These are phyloP conservation scores for Wasmannia auropunctata DNA, from an alignment of 1,140 invertebrate genomes.

Conservation along the genomic window DNA sequence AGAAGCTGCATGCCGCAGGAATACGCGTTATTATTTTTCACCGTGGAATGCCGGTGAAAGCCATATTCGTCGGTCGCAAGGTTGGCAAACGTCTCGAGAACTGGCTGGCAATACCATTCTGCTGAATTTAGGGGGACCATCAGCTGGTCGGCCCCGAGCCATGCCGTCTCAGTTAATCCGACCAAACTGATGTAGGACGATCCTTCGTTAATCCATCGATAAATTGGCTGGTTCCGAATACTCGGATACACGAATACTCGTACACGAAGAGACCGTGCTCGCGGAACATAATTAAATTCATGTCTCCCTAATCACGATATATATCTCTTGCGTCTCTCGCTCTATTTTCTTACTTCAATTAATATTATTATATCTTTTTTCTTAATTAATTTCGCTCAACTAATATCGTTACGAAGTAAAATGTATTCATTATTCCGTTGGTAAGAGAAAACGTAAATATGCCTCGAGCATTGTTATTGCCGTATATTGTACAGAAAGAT, in stretches of 20 bases:
- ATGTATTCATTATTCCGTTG: background rate
- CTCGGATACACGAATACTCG: background rate
- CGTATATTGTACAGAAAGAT: background rate
- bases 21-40: slow-evolving; percentile 30
- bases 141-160: background rate
- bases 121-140: slow-evolving; percentile 31
- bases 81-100: slow-evolving; percentile 16
- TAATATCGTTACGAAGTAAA: background rate
- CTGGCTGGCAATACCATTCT: background rate
- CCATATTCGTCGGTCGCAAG: background rate
- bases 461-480: background rate
- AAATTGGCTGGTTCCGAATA: background rate
- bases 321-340: background rate
- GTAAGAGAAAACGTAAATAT: background rate
- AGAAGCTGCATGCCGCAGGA: background rate
- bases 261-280: background rate
- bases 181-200: background rate
- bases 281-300: slow-evolving; percentile 5
- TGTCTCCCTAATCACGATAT: background rate
- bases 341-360: background rate
- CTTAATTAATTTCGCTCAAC: background rate
- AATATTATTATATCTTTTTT: background rate
- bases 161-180: slow-evolving; percentile 1
- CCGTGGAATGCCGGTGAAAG: background rate
- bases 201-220: slow-evolving; percentile 37